phyloP scores from a whole-genome alignment of 2,888 invertebrate species.

The Hypomecis punctinalis region DNA sequence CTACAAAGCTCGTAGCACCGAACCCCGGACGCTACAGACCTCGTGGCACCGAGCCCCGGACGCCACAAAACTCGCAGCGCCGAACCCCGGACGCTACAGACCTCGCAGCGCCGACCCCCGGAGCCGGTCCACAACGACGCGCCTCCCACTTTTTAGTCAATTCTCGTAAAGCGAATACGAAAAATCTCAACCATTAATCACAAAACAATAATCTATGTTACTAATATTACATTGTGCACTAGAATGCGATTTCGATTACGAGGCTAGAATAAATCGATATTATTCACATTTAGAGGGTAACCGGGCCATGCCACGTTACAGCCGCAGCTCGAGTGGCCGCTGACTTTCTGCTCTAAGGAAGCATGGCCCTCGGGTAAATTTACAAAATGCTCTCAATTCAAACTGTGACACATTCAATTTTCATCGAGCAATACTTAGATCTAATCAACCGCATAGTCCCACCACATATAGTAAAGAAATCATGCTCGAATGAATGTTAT shows the following conservation, averaged over 20 bases:
- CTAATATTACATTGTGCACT: slow-evolving; percentile 60
- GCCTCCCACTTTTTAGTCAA: slow-evolving; percentile 35
- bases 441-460: slow-evolving; percentile 75
- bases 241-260: slow-evolving; percentile 61
- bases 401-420: slow-evolving; percentile 66
- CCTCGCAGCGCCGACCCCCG: slow-evolving; percentile 22
- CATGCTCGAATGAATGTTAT: slow-evolving; percentile 82
- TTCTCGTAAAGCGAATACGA: slow-evolving; percentile 45
- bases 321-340: slow-evolving; percentile 44
- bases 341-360: slow-evolving; percentile 65
- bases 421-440: slow-evolving; percentile 69
- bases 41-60: slow-evolving; percentile 7
- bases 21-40: background rate
- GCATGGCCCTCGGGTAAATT: slow-evolving; percentile 65
- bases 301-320: slow-evolving; percentile 70
- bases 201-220: slow-evolving; percentile 61
- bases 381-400: slow-evolving; percentile 68
- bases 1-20: background rate
- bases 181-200: slow-evolving; percentile 56
- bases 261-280: slow-evolving; percentile 55
- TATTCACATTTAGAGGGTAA: slow-evolving; percentile 63
- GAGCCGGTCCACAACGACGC: slow-evolving; percentile 18
- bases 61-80: background rate
- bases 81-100: no score
- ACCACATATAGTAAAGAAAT: slow-evolving; percentile 72